Conservation (phyloP, 2,113 vertebrate species). For the Herpetotheres cachinnans region DNA sequence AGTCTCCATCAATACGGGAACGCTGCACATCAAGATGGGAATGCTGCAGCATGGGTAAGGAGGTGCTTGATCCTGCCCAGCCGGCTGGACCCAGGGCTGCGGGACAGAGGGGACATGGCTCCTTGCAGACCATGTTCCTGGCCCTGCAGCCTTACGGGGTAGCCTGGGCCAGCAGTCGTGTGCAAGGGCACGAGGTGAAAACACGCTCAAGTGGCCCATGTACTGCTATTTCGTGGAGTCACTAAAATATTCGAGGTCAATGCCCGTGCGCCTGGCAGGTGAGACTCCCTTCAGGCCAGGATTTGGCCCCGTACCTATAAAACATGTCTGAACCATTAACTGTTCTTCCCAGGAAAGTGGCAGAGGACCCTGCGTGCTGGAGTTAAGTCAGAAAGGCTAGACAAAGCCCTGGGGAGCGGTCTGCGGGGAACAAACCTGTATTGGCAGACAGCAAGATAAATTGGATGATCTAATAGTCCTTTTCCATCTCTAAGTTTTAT, state of each 20-base stretch:
- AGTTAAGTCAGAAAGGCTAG: slow-evolving; percentile 25
- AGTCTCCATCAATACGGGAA: neutral
- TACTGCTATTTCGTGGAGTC: fast-evolving
- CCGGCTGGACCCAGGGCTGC: neutral
- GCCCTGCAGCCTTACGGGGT: fast-evolving
- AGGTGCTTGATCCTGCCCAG: neutral
- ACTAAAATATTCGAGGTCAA: fast-evolving
- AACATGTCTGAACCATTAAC: neutral
- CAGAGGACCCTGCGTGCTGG: neutral
- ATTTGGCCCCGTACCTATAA: neutral
- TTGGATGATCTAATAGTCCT: slow-evolving; percentile 66
- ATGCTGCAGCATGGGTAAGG: fast-evolving
- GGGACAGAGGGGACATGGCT: fast-evolving
- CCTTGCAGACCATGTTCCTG: fast-evolving
- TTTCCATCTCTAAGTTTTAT: slow-evolving; percentile 56
- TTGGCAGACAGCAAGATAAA: slow-evolving; percentile 55
- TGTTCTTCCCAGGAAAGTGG: neutral
- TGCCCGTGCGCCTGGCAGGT: neutral
- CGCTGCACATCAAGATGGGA: fast-evolving
- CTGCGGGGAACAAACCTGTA: slow-evolving; percentile 43
- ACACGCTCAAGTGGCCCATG: fast-evolving
- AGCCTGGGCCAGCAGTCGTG: fast-evolving
- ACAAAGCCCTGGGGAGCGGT: slow-evolving; percentile 27
- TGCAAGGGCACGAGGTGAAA: neutral
- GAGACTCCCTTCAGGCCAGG: neutral